phyloP scores from a whole-genome alignment of 2,797 vertebrate species.

The Pangasius djambal region DNA sequence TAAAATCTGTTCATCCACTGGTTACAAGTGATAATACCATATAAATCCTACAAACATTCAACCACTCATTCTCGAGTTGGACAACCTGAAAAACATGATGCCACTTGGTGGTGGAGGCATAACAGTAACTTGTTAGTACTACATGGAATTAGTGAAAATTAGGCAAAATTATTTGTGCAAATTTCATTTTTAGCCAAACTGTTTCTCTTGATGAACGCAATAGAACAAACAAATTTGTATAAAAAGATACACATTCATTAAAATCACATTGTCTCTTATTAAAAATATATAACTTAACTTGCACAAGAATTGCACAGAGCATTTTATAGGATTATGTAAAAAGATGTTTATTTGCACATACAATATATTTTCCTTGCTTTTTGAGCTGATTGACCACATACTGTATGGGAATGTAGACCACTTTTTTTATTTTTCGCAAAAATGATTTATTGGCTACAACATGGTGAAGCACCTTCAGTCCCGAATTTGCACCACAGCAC shows the following conservation, averaged over 20 bases:
- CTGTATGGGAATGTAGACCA: constrained; percentile 40
- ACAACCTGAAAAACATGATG: background rate
- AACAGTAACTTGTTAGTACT: background rate
- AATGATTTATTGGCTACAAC: constrained; percentile 44
- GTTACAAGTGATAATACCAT: background rate
- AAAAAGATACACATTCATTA: background rate
- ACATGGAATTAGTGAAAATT: background rate
- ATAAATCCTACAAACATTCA: background rate
- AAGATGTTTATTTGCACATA: constrained; percentile 53
- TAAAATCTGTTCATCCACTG: background rate
- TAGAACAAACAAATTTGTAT: background rate
- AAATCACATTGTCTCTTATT: background rate
- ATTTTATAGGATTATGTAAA: constrained; percentile 26
- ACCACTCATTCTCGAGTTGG: background rate
- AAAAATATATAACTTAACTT: background rate
- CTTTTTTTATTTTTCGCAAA: background rate
- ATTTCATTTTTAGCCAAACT: background rate
- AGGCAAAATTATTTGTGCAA: background rate
- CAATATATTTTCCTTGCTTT: constrained; percentile 41
- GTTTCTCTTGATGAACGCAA: background rate
- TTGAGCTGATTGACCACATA: constrained; percentile 33
- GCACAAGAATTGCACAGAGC: background rate
- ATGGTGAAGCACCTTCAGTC: constrained; percentile 15
- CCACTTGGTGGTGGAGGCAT: background rate
- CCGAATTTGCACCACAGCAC: constrained; percentile 27